Percentiles rank a stretch among this genome's conserved stretches.
phyloP scores from a whole-genome alignment of 2,888 invertebrate species.

The Anaspis maculata region DNA sequence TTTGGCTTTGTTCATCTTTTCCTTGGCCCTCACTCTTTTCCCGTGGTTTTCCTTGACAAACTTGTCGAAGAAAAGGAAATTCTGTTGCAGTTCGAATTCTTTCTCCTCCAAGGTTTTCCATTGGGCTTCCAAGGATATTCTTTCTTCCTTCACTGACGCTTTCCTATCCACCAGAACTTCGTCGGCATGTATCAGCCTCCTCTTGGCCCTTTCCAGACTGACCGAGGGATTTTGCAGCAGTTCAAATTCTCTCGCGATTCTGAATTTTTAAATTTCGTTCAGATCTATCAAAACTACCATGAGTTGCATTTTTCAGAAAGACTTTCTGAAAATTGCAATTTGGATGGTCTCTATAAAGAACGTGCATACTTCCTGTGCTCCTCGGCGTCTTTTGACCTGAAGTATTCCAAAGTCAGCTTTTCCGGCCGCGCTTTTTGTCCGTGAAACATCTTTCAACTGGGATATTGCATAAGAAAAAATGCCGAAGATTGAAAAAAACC shows the following conservation, averaged over 20 bases:
- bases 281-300: no score
- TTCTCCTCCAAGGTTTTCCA: background rate
- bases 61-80: background rate
- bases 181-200: background rate
- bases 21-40: background rate
- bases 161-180: background rate
- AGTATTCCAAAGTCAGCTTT: no score
- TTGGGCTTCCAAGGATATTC: background rate
- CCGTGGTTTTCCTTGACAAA: slow-evolving; percentile 1
- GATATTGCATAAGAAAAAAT: no score
- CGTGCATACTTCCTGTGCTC: no score
- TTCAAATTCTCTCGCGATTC: background rate
- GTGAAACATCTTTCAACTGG: no score
- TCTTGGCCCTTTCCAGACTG: background rate
- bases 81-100: background rate
- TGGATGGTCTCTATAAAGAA: no score
- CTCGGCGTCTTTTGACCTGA: no score
- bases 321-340: no score
- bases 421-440: no score
- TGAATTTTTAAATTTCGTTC: background rate
- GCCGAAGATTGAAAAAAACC: no score
- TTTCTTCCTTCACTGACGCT: background rate
- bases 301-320: background rate
- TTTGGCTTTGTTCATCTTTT: background rate
- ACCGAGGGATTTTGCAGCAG: background rate